These are phyloP conservation scores for Hepsetus odoe DNA, from an alignment of 2,113 vertebrate genomes.

Conservation along the genomic window DNA sequence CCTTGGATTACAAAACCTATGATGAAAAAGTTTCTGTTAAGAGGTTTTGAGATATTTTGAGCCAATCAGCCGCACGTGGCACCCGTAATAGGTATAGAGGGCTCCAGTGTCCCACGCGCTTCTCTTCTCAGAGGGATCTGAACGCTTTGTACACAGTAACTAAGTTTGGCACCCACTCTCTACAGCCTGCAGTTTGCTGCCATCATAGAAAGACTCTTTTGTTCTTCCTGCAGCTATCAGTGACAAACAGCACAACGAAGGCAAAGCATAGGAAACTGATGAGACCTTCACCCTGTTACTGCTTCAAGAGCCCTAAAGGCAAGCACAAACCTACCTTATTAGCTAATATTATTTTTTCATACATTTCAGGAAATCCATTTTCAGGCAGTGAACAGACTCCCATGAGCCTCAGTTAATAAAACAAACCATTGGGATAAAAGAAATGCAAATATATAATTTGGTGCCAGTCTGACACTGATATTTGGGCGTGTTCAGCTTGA, in stretches of 20 bases:
- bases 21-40: conserved; percentile 32
- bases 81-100: conserved; percentile 21
- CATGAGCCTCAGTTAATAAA: neutral
- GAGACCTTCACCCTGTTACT: neutral
- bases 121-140: conserved; percentile 23
- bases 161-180: conserved; percentile 35
- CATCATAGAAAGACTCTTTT: conserved; percentile 46
- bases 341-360: neutral
- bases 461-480: too few relatives aligned
- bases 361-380: neutral
- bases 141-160: conserved; percentile 30
- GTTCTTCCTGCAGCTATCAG: conserved; percentile 39
- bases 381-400: neutral
- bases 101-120: neutral
- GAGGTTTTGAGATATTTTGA: conserved; percentile 22
- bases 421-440: neutral
- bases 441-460: too few relatives aligned
- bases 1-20: neutral
- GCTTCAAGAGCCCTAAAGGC: neutral
- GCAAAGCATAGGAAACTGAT: conserved; percentile 21
- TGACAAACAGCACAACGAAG: conserved; percentile 39
- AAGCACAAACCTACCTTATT: conserved; percentile 1
- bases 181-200: conserved; percentile 32
- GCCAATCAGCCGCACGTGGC: conserved; percentile 16
- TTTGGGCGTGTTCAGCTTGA: too few relatives aligned